These are phyloP conservation scores for Tapera naevia DNA, from an alignment of 2,797 vertebrate species.

Conservation along the genomic window DNA sequence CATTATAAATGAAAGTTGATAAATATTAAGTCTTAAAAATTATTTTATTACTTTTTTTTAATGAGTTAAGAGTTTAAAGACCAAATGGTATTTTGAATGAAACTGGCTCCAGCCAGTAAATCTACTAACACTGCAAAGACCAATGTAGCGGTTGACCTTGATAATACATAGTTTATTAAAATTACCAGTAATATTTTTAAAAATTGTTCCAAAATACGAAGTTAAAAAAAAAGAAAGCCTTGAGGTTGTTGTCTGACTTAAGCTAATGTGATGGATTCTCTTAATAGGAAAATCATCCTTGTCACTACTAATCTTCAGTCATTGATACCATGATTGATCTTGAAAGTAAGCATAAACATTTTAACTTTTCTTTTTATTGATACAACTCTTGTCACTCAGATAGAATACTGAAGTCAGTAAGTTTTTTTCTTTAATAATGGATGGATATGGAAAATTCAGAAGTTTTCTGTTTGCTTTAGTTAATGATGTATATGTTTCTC, in stretches of 20 bases:
- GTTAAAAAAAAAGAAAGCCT: background rate
- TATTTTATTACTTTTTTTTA: background rate
- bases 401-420: background rate
- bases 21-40: background rate
- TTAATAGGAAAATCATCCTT: background rate
- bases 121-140: background rate
- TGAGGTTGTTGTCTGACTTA: background rate
- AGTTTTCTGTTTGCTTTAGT: background rate
- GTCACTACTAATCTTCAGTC: background rate
- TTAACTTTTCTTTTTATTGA: background rate
- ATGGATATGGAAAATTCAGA: background rate
- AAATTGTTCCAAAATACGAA: background rate
- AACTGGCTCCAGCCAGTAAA: background rate
- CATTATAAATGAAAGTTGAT: background rate
- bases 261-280: background rate
- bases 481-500: background rate
- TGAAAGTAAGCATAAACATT: background rate
- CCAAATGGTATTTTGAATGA: background rate
- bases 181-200: background rate
- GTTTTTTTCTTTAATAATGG: background rate
- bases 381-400: background rate
- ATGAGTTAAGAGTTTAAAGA: background rate
- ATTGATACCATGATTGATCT: background rate
- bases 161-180: background rate
- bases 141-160: background rate